These are phyloP conservation scores for Zosterops hypoxanthus DNA, from an alignment of 2,113 vertebrate genomes.

Conservation along the genomic window DNA sequence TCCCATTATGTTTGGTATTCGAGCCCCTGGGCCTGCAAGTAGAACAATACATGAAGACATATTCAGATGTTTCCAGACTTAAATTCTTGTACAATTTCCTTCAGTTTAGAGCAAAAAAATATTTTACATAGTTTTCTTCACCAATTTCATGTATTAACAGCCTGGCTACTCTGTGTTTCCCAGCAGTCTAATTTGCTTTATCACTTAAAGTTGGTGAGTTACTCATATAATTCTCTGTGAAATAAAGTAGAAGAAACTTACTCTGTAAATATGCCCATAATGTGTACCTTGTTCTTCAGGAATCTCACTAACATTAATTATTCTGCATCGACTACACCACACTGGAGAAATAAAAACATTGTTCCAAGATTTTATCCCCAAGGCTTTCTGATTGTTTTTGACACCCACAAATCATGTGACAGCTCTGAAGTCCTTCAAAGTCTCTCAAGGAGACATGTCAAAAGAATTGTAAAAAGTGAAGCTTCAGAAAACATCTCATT, in stretches of 20 bases:
- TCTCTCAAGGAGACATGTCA: constrained; percentile 5
- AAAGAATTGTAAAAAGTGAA: constrained; percentile 15
- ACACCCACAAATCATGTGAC: not conserved
- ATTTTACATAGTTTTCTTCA: constrained; percentile 3
- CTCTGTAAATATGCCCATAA: not conserved
- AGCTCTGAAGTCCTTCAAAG: not conserved
- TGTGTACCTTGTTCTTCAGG: not conserved
- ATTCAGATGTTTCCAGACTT: not conserved
- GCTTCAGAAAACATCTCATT: constrained; percentile 4
- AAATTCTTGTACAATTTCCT: not conserved
- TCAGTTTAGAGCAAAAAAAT: not conserved
- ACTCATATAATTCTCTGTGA: not conserved
- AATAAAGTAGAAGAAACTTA: not conserved
- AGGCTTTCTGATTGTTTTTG: constrained; percentile 9
- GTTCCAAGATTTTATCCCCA: constrained; percentile 6
- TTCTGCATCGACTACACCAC: not conserved
- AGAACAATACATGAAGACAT: constrained; percentile 27
- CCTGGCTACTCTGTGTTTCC: not conserved
- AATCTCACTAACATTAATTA: constrained; percentile 11
- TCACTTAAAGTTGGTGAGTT: not conserved
- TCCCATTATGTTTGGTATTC: constrained; percentile 34
- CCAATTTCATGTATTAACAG: not conserved
- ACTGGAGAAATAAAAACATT: constrained; percentile 28
- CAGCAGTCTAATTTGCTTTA: not conserved
- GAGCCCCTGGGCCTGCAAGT: not conserved